Base-by-base conservation (phyloP, 2,888 invertebrate species). In the Endotricha flammealis region DNA sequence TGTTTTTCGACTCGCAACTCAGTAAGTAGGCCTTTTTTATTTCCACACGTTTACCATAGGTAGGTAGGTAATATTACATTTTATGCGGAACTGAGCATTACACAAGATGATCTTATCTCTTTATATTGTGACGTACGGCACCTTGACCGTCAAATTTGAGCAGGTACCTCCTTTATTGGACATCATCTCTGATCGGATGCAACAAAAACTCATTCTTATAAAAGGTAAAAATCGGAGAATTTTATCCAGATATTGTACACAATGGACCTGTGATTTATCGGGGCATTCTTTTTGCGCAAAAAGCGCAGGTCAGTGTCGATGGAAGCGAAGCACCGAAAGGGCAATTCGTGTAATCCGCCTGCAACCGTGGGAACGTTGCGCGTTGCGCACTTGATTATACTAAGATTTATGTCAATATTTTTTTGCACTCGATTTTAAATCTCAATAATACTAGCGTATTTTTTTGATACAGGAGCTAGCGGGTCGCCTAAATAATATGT, bases 301-400 rank as follows among this genome's bases (percentile, higher is more conserved):
- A 82, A 78, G 75, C 63, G 60, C 81, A 74, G 82, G 83, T 83
- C 80, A 82, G 79, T 75, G 67, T 74, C 60, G 67, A n/a, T n/a
- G n/a, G n/a, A 50, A 70, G 63, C 72, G 82, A 82, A 81, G 80
- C 78, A 76, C 79, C 81, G 77, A 82, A 85, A 85, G 78, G 77
- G 79, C 81, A 81, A 79, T 78, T 73, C 68, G 67, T 76, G 79
- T 82, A 82, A 83, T 82, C 80, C 78, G 67, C 61, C 61, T 47
- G 58, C 65, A 42, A 74, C 59, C 83, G 85, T 85, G 85, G 83
- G 85, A 85, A 83, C 73, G 61, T 41, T 41, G 50, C 58, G 48
- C 45, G 43, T 38, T 37, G 42, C 43, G 40, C 37, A 43, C 47
- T 38, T 50, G 44, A 47, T 42, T 42, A 52, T 39, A 42, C 39